Conservation (phyloP, 2,888 invertebrate species). For the Aquatica leii region DNA sequence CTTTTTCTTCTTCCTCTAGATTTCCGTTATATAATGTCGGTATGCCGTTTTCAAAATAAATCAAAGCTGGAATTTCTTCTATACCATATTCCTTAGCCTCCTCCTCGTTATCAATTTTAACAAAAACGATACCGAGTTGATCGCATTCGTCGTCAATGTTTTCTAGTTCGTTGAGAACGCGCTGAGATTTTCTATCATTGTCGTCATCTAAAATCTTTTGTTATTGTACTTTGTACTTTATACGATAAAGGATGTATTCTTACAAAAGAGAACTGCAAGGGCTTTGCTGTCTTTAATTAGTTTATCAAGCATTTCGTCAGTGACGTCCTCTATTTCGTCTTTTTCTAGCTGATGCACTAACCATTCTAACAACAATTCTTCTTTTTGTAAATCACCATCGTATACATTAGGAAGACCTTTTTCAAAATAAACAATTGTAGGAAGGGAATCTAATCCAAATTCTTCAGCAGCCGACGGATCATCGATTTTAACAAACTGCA, state of each 20-base stretch:
- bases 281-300: constrained; percentile 89
- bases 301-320: constrained; percentile 92
- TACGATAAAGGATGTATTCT: constrained; percentile 55
- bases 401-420: constrained; percentile 92
- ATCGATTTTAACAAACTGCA: constrained; percentile 93
- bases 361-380: constrained; percentile 90
- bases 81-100: constrained; percentile 93
- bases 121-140: constrained; percentile 86
- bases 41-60: constrained; percentile 81
- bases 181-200: constrained; percentile 87
- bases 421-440: constrained; percentile 91
- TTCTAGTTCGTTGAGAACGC: constrained; percentile 86
- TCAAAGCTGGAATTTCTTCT: constrained; percentile 83
- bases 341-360: constrained; percentile 85
- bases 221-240: too few species aligned
- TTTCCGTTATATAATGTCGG: constrained; percentile 83
- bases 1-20: constrained; percentile 88
- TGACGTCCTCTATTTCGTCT: constrained; percentile 94
- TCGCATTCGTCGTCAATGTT: constrained; percentile 95
- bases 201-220: constrained; percentile 74
- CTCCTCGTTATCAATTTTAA: constrained; percentile 89
- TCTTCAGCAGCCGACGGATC: constrained; percentile 83
- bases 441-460: constrained; percentile 83
- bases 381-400: constrained; percentile 88
- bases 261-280: constrained; percentile 91